Conservation (phyloP, 64 coral and sea anemone species). For the Anthopleura sola region DNA sequence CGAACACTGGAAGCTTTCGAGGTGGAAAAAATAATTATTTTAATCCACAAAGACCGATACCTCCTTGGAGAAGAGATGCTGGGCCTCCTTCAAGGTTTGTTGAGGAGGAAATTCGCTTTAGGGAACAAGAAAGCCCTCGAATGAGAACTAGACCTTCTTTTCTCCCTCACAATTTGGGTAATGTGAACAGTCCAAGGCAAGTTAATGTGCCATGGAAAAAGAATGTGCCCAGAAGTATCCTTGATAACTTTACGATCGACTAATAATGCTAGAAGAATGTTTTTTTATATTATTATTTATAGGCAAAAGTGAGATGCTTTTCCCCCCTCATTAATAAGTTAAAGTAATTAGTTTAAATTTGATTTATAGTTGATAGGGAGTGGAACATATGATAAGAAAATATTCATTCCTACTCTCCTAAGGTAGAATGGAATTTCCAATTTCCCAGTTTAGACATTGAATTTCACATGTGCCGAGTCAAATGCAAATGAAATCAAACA, state of each 20-base stretch:
- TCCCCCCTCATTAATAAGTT: too few relatives aligned
- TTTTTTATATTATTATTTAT: too few relatives aligned
- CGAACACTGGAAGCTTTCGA: not conserved
- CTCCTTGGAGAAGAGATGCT: not conserved
- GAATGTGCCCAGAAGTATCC: not conserved
- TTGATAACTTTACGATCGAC: not conserved
- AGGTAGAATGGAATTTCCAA: too few relatives aligned
- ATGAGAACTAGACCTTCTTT: slow-evolving; percentile 2
- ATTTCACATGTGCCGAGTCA: too few relatives aligned
- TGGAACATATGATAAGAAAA: too few relatives aligned
- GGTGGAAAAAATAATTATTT: not conserved
- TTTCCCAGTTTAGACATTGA: too few relatives aligned
- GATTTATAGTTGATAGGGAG: too few relatives aligned
- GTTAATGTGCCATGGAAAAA: not conserved
- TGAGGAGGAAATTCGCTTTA: not conserved
- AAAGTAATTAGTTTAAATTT: too few relatives aligned
- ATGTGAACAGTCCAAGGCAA: not conserved
- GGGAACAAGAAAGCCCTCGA: not conserved
- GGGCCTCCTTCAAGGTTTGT: not conserved
- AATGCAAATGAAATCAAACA: too few relatives aligned
- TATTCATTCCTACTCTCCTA: too few relatives aligned
- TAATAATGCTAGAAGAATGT: not conserved
- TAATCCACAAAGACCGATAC: not conserved
- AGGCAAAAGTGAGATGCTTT: too few relatives aligned
- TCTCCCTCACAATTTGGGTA: not conserved